Percentiles rank a stretch among this genome's conserved stretches.
These are phyloP conservation scores for Sterrhoptilus dennistouni DNA, from an alignment of 2,113 vertebrate species.

Conservation along the genomic window DNA sequence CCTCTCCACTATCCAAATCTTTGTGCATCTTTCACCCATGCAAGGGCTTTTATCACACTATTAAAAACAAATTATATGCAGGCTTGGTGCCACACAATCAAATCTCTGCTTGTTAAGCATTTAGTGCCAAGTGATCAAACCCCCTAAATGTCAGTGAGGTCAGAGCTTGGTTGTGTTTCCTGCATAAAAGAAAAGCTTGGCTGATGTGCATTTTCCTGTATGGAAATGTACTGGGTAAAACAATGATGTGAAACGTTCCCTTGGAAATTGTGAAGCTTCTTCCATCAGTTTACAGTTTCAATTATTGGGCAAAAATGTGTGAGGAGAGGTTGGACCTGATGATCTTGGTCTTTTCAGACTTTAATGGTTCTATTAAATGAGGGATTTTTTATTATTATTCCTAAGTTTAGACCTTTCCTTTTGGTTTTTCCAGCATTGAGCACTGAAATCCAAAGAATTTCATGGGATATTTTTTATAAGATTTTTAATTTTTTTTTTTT, in stretches of 20 bases:
- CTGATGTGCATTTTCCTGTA: neutral
- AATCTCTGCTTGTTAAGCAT: constrained; percentile 54
- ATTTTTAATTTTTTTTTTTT: neutral
- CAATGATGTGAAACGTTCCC: neutral
- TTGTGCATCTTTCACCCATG: neutral
- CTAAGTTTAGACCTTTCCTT: neutral
- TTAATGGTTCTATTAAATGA: neutral
- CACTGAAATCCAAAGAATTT: neutral
- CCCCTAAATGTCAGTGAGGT: constrained; percentile 30
- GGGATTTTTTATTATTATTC: neutral
- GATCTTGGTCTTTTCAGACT: neutral
- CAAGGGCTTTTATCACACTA: constrained; percentile 24
- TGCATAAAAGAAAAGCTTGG: neutral
- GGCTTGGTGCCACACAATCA: constrained; percentile 42
- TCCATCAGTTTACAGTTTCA: neutral
- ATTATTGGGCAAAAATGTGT: accelerated
- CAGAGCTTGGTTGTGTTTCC: neutral
- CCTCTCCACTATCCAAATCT: neutral
- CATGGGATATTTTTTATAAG: neutral
- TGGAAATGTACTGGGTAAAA: neutral
- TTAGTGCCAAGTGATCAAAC: constrained; percentile 32
- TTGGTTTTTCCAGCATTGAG: neutral
- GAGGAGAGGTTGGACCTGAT: neutral
- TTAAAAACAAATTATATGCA: constrained; percentile 52
- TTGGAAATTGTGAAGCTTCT: neutral